Evolutionary conservation across 2,797 vertebrate genomes (phyloP), one percentile per base, ranked within the genome.

Genomic region (Apogon hyalosoma): DNA sequence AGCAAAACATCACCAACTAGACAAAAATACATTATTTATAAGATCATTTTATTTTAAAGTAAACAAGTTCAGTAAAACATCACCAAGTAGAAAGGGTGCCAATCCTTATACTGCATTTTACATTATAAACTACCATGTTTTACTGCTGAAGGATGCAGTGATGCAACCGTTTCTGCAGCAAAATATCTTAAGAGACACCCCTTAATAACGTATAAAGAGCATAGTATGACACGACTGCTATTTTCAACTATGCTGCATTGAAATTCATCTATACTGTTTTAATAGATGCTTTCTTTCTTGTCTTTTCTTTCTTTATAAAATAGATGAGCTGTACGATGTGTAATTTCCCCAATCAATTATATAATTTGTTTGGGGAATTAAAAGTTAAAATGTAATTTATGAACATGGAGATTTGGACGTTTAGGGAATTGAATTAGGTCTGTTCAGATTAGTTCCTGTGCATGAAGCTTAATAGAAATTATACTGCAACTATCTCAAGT

Each of bases 321-420:
- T 8, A 36, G 9, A 36, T 8, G 9, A 36, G 9, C 24, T 28
- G 33, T 10, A 36, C 33, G 3, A 8, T 36, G 33, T 50, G 53
- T 54, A 69, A 67, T 69, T 75, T 68, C n/a, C 10, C 46, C 46
- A 57, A 56, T 72, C 64, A 70, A 43, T 79, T 65, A 62, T 53
- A 40, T 63, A 50, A 77, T 69, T 49, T 55, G 56, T 59, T 78
- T 50, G 46, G 76, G 53, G 63, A 60, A 70, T 70, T 57, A 14
- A 40, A 75, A 54, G 56, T 59, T 69, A 58, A 75, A 73, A 75
- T 16, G 41, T 59, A 55, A 73, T 80, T 75, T 76, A 39, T 28
- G 55, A 57, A 55, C 49, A 12, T 31, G 46, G 38, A 28, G 39
- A 50, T 64, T 76, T 63, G 33, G 50, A 67, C 50, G 36, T 61